Evolutionary conservation across 1,140 invertebrate genomes (phyloP), one percentile per base, ranked within the genome.

Genomic region (Drosophila nannoptera): DNA sequence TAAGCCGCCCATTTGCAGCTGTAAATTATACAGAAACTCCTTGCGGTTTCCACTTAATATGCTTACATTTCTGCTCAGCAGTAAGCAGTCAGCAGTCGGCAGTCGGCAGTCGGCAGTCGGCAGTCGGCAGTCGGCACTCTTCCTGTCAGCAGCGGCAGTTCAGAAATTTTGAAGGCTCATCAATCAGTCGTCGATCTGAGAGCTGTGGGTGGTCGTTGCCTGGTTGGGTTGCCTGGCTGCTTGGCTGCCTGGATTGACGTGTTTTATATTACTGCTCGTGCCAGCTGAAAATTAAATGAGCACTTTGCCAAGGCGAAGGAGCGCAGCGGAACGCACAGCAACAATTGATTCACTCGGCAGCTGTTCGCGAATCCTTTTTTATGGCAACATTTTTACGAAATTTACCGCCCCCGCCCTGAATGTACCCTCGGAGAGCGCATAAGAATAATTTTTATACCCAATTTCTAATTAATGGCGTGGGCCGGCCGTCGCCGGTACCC

Each of bases 401-500:
- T 67, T 50, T 53, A 14, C 38, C 33, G n/a, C 40, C 40, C n/a
- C 40, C 31, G 38, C 38, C n/a, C 22, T 22, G 22, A 22, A 22
- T 22, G 3, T 22, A 22, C 22, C 22, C 22, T 22, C 22, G 22
- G 22, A 22, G 60, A 35, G 36, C 67, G 68, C 77, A 77, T 76
- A 70, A 69, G 63, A 75, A 82, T 82, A 61, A 81, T 82, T 75
- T 78, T 83, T 65, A 77, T 65, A 70, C 59, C 60, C 61, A 65
- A 61, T 75, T 83, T 78, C 83, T 82, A 82, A 82, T 82, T 82
- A 82, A 82, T 82, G 70, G 66, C 59, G 32, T 35, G 35, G 38
- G 9, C 45, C n/a, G 35, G 16, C 61, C 38, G 38, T 16, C 56
- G 29, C 33, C 35, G 22, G 22, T 22, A 22, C 22, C 22, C 22